A percentile compares a stretch with the other conserved stretches of the same genome.
Evolutionary conservation across 2,888 invertebrate species (phyloP).

Genomic region (Melikaiella ostensackeni): DNA sequence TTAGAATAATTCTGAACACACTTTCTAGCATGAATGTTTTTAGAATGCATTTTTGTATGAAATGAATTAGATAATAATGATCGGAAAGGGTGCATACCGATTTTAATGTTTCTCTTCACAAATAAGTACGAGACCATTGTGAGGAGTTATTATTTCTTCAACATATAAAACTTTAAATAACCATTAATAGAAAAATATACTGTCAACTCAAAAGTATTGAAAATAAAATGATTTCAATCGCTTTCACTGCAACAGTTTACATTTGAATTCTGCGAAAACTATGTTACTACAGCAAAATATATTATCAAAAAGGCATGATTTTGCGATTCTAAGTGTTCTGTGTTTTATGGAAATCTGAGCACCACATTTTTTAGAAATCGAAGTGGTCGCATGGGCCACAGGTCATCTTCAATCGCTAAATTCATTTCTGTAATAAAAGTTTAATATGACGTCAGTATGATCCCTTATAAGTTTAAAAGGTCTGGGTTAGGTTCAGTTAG

Average conservation of each 20-base stretch:
- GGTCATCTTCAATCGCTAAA: constrained; percentile 5
- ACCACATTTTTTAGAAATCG: constrained; percentile 12
- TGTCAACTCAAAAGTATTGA: not conserved
- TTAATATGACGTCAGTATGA: constrained; percentile 24
- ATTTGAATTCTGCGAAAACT: not conserved
- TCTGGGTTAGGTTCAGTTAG: constrained; percentile 63
- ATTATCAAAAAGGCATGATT: constrained; percentile 3
- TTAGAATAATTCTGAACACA: not conserved
- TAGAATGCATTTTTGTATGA: constrained; percentile 5
- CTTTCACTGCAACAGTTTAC: not conserved
- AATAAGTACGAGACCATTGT: constrained; percentile 43
- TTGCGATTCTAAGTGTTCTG: not conserved
- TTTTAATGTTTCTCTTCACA: constrained; percentile 42
- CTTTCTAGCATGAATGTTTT: constrained; percentile 44
- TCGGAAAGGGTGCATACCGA: constrained; percentile 38
- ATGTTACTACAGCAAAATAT: not conserved
- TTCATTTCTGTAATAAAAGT: not conserved
- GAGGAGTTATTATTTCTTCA: not conserved
- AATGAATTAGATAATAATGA: constrained; percentile 42
- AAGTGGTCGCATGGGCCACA: not conserved
- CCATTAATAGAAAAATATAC: not conserved
- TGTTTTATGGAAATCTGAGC: not conserved
- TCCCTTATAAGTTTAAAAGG: constrained; percentile 34
- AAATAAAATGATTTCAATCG: not conserved
- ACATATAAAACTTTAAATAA: not conserved